Percentiles rank a stretch among this genome's conserved stretches.
phyloP scores from a whole-genome alignment of 2,888 invertebrate genomes.

The Drosophila leonis region DNA sequence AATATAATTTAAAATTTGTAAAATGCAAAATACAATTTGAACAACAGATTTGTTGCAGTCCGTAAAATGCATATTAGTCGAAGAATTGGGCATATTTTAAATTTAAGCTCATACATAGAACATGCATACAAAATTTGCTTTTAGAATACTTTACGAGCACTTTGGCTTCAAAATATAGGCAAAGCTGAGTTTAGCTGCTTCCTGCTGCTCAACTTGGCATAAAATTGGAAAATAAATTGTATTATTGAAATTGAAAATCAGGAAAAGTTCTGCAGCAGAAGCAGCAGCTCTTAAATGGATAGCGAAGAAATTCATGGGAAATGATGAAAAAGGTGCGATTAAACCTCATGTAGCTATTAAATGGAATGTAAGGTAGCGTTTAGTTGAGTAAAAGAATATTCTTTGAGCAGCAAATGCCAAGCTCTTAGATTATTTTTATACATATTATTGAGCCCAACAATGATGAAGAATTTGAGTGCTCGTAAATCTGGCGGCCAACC shows the following conservation, averaged over 20 bases:
- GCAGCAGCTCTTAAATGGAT: constrained; percentile 20
- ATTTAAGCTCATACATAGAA: background rate
- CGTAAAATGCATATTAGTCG: constrained; percentile 32
- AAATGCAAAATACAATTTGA: constrained; percentile 46
- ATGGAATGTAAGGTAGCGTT: background rate
- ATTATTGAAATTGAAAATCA: constrained; percentile 77
- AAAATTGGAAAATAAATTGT: constrained; percentile 74
- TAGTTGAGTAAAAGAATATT: background rate
- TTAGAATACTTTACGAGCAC: constrained; percentile 7
- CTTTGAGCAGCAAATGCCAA: background rate
- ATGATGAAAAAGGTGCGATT: constrained; percentile 15
- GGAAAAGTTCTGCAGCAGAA: constrained; percentile 36
- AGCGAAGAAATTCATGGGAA: constrained; percentile 5
- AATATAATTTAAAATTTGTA: constrained; percentile 36
- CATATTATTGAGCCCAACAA: background rate
- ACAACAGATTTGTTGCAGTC: constrained; percentile 47
- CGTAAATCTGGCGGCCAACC: constrained; percentile 34
- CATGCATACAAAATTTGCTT: constrained; percentile 30
- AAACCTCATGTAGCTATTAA: constrained; percentile 16
- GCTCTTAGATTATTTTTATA: background rate
- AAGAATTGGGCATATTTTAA: constrained; percentile 1
- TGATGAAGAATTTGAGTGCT: constrained; percentile 23
- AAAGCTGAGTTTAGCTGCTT: constrained; percentile 22
- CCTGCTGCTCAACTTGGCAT: constrained; percentile 68
- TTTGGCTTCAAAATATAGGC: constrained; percentile 44